Base-by-base conservation (phyloP, 2,113 vertebrate genomes). In the Heteronetta atricapilla region DNA sequence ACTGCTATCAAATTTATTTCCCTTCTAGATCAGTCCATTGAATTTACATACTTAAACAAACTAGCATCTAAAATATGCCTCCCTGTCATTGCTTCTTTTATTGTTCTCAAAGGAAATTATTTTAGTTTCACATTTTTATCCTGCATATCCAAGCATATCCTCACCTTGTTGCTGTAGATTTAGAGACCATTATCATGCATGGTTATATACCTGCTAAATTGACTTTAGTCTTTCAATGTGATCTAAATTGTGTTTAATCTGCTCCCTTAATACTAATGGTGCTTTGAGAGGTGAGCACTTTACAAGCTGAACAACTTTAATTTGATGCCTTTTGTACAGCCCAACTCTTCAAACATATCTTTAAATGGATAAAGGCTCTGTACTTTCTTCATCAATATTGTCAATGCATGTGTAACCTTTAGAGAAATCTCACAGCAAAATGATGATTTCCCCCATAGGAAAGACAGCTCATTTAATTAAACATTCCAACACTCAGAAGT, bases 11-110 rank as follows among this genome's bases (percentile, higher is more conserved):
- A 60, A 91, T 86, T 95, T 95, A 88, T 95, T 95, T 95, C 85
- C 52, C 72, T 93, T 93, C 82, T 46, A 90, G 79, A 94, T 86
- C 85, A 96, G 72, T 90, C 88, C 93, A 93, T 88, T 91, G 90
- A 95, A 96, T 95, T 96, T 96, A 94, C 92, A 86, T 94, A 80
- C 60, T 95, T 95, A 97, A 96, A 94, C 62, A 95, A 96, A 94
- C 92, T 84, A 84, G 82, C 73, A 90, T 93, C 86, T 95, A 91
- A 93, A 90, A 92, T 95, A 84, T 88, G 46, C 89, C 88, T 94
- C 59, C 42, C 95, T 17, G 4, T 93, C 76, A 93, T 79, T 82
- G 66, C 68, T 88, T 70, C 53, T 70, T 88, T 96, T 93, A 84
- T 86, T 93, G 94, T 94, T 89, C 94, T 93, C 95, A 89, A 89